Evolutionary conservation across 2,797 vertebrate genomes (phyloP).

Genomic region (Sphaeramia orbicularis): DNA sequence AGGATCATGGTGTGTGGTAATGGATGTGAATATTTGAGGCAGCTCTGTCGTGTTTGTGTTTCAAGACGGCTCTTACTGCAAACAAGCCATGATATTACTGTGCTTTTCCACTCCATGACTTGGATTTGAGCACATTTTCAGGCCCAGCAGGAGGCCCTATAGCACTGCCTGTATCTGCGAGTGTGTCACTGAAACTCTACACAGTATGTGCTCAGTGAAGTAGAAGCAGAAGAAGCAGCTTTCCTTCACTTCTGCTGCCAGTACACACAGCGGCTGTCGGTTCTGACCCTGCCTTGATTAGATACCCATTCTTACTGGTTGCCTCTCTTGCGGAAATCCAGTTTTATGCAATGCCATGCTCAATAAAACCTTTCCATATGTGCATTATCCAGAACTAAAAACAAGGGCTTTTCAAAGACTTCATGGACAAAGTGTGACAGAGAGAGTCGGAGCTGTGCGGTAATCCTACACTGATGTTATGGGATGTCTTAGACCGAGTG

Average conservation of each 20-base stretch:
- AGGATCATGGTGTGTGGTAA: constrained; percentile 17
- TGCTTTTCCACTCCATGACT: constrained; percentile 38
- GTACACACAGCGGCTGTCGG: constrained; percentile 27
- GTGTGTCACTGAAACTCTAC: constrained; percentile 64
- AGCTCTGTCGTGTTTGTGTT: constrained; percentile 6
- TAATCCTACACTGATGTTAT: constrained; percentile 71
- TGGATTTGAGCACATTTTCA: constrained; percentile 50
- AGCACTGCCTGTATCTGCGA: constrained; percentile 55
- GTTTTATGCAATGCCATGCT: constrained; percentile 73
- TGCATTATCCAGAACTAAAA: constrained; percentile 75
- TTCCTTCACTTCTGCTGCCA: constrained; percentile 10
- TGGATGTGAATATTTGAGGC: constrained; percentile 38
- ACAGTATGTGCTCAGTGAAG: constrained; percentile 37
- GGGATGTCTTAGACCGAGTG: constrained; percentile 50
- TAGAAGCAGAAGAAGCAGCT: constrained; percentile 33
- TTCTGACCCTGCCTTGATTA: constrained; percentile 48
- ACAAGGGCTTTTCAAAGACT: constrained; percentile 73
- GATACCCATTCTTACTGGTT: constrained; percentile 51
- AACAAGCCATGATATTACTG: constrained; percentile 21
- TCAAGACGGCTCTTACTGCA: constrained; percentile 31
- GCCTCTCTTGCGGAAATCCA: constrained; percentile 72
- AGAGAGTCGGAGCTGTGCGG: constrained; percentile 53
- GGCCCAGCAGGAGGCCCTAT: constrained; percentile 49
- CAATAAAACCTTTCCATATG: constrained; percentile 79
- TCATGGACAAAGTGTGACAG: constrained; percentile 55